These are phyloP conservation scores for Pollenia amentaria DNA, from an alignment of 2,888 invertebrate genomes.

Conservation along the genomic window DNA sequence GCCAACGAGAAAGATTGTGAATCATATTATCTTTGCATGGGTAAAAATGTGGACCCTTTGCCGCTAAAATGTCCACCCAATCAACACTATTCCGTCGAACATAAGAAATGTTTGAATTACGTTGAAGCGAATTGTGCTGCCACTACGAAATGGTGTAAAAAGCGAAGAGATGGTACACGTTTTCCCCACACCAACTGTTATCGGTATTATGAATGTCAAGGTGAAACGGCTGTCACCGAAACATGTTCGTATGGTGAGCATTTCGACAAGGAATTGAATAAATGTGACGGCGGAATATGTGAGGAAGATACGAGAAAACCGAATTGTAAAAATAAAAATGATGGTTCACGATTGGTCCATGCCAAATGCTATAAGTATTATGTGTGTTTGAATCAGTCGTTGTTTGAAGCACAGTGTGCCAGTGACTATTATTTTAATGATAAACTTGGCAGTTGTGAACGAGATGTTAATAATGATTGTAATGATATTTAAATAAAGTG, in stretches of 20 bases:
- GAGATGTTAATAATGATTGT: constrained; percentile 45
- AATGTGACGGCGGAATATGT: constrained; percentile 58
- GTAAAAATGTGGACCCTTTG: constrained; percentile 37
- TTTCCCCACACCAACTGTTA: constrained; percentile 70
- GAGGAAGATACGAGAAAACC: constrained; percentile 32
- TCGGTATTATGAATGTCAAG: constrained; percentile 68
- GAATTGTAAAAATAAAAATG: constrained; percentile 17
- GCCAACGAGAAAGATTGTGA: constrained; percentile 63
- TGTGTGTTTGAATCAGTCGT: constrained; percentile 43
- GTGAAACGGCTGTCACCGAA: constrained; percentile 16
- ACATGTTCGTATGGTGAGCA: constrained; percentile 63
- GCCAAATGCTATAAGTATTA: constrained; percentile 67
- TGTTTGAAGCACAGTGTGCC: constrained; percentile 54
- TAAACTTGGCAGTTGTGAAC: not conserved
- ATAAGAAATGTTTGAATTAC: constrained; percentile 70
- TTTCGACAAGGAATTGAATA: constrained; percentile 36
- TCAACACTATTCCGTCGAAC: constrained; percentile 74
- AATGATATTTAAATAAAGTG: constrained; percentile 39
- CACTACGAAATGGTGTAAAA: constrained; percentile 69
- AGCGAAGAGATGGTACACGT: constrained; percentile 50
- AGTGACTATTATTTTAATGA: constrained; percentile 52
- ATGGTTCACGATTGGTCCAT: constrained; percentile 56
- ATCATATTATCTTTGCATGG: constrained; percentile 73
- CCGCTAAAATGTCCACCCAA: constrained; percentile 67
- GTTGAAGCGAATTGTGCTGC: constrained; percentile 73